Conservation (phyloP, 2,888 invertebrate species). For the Ectemnius cavifrons region DNA sequence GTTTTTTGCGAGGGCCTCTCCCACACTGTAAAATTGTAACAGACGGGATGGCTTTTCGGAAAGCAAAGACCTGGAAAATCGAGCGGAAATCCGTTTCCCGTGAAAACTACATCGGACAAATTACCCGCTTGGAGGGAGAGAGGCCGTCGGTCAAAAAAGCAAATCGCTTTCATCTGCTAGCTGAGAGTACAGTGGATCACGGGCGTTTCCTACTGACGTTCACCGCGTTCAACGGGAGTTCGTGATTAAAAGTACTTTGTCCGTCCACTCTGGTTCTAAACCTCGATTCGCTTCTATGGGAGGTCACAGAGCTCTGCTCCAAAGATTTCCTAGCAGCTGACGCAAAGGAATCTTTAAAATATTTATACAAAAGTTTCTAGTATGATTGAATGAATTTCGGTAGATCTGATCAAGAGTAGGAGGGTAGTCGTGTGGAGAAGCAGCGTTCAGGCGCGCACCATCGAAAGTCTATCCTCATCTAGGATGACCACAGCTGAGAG, state of each 20-base stretch:
- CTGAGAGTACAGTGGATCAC: slow-evolving; percentile 18
- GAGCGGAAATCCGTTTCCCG: too few species aligned
- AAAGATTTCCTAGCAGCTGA: too few species aligned
- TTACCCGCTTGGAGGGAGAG: slow-evolving; percentile 20
- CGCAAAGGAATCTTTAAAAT: too few species aligned
- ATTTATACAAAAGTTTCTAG: too few species aligned
- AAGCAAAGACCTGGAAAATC: too few species aligned
- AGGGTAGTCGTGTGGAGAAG: not conserved
- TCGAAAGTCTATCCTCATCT: slow-evolving; percentile 27
- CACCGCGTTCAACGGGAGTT: slow-evolving; percentile 34
- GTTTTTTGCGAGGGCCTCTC: too few species aligned
- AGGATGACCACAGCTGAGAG: slow-evolving; percentile 9
- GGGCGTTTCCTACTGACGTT: slow-evolving; percentile 40
- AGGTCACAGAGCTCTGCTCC: too few species aligned
- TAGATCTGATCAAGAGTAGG: not conserved
- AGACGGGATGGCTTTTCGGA: too few species aligned
- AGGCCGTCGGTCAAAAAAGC: slow-evolving; percentile 45
- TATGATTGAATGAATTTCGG: too few species aligned
- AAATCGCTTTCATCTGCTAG: slow-evolving; percentile 52
- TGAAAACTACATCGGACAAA: too few species aligned
- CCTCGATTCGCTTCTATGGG: slow-evolving; percentile 20
- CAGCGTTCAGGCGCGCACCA: slow-evolving; percentile 9
- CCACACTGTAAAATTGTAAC: too few species aligned
- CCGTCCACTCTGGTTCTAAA: slow-evolving; percentile 26
- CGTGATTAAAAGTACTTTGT: slow-evolving; percentile 15